Percentiles rank a stretch among this genome's conserved stretches.
These are phyloP conservation scores for Psittacula echo DNA, from an alignment of 2,797 vertebrate species.

Conservation along the genomic window DNA sequence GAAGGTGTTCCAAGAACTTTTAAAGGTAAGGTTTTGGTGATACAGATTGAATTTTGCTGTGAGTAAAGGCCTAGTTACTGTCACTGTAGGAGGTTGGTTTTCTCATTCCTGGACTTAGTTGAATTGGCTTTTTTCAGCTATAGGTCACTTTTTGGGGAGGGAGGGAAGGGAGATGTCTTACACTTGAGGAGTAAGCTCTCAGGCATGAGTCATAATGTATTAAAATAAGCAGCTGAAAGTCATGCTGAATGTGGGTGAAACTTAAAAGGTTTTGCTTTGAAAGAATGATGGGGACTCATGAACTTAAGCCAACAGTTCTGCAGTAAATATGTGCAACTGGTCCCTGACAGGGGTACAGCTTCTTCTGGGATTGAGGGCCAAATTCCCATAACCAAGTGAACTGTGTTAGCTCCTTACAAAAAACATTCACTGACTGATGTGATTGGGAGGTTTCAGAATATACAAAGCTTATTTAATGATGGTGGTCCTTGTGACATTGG, in stretches of 20 bases:
- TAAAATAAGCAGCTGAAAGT: background rate
- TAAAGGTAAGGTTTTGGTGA: slow-evolving; percentile 85
- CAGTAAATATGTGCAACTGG: background rate
- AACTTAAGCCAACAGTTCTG: background rate
- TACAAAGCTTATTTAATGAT: background rate
- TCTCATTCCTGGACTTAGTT: background rate
- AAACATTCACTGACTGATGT: background rate
- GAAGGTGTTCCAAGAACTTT: slow-evolving; percentile 98
- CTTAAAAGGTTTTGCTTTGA: background rate
- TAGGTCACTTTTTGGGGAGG: background rate
- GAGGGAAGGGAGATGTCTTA: background rate
- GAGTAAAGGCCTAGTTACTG: background rate
- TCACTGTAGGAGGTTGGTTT: background rate
- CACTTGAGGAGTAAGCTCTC: background rate
- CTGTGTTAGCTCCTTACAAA: background rate
- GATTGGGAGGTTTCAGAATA: background rate
- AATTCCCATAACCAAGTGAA: background rate
- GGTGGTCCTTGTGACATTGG: background rate
- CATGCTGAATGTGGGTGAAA: background rate
- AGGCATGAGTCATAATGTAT: background rate
- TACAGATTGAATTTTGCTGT: background rate
- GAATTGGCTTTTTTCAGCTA: background rate
- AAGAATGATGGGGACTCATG: background rate
- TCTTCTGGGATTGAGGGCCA: background rate
- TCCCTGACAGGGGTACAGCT: background rate